Percentiles rank a stretch among this genome's conserved stretches.
Evolutionary conservation across 2,113 vertebrate species (phyloP).

Genomic region (Odontophorus gujanensis): DNA sequence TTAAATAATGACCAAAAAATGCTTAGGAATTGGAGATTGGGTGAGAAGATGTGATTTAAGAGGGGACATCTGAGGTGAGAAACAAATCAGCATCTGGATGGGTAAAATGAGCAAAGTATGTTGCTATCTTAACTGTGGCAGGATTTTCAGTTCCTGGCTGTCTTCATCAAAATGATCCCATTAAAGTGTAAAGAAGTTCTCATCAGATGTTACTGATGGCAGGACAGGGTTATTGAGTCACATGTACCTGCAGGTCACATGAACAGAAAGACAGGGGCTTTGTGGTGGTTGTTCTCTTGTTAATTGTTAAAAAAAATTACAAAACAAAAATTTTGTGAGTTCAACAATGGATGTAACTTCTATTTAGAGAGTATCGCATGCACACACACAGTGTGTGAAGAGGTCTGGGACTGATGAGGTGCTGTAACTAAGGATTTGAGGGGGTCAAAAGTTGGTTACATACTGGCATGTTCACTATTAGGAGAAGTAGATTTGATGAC

Average conservation of each 20-base stretch:
- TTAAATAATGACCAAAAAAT: conserved; percentile 47
- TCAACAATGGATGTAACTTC: neutral
- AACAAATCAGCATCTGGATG: conserved; percentile 11
- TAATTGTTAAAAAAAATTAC: neutral
- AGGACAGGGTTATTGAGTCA: neutral
- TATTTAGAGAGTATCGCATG: neutral
- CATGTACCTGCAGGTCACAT: neutral
- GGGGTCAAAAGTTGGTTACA: neutral
- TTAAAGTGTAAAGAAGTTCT: neutral
- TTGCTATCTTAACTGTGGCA: neutral
- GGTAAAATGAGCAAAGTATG: neutral
- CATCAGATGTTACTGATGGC: neutral
- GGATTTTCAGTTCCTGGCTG: neutral
- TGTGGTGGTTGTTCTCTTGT: neutral
- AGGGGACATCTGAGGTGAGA: conserved; percentile 44
- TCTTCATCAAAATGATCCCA: neutral
- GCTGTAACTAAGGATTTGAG: neutral
- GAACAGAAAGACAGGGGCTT: neutral
- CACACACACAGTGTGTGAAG: neutral
- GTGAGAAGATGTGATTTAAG: conserved; percentile 19
- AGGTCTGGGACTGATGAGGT: neutral
- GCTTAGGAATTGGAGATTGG: neutral
- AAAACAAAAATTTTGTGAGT: neutral
- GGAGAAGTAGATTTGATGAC: neutral
- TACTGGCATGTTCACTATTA: neutral